These are phyloP conservation scores for Sebastes oblongus DNA, from an alignment of 2,797 vertebrate species.

Conservation along the genomic window DNA sequence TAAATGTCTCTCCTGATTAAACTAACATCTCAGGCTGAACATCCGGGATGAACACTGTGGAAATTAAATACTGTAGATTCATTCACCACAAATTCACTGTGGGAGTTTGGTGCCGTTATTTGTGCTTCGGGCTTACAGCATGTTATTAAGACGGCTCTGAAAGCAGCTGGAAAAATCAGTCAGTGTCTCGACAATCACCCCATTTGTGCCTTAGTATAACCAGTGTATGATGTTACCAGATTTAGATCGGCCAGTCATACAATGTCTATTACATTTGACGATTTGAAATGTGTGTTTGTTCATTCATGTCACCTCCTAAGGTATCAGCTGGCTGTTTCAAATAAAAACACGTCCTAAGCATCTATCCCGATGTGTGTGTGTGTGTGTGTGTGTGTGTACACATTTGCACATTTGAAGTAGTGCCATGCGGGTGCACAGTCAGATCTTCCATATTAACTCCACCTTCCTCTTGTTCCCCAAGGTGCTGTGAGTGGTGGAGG, in stretches of 20 bases:
- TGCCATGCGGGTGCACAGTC: not conserved
- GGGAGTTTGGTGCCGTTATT: conserved; percentile 12
- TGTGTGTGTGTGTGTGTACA: not conserved
- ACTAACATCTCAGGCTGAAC: not conserved
- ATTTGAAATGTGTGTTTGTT: not conserved
- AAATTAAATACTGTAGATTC: conserved; percentile 7
- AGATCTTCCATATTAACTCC: conserved; percentile 4
- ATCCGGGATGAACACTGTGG: not conserved
- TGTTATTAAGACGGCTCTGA: conserved; percentile 11
- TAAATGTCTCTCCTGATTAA: no score
- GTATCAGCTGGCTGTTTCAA: not conserved
- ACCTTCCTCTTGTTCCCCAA: conserved; percentile 3
- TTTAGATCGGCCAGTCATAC: not conserved
- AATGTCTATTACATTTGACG: not conserved
- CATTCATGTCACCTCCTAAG: not conserved
- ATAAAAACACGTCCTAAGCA: not conserved
- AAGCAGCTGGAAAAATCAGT: conserved; percentile 12
- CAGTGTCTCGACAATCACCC: not conserved
- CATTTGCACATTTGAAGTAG: not conserved
- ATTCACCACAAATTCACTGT: conserved; percentile 10
- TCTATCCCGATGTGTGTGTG: not conserved
- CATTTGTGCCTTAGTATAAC: not conserved
- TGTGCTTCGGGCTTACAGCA: conserved; percentile 7
- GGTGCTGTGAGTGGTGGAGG: conserved; percentile 1
- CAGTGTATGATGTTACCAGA: not conserved